phyloP scores from a whole-genome alignment of 2,888 invertebrate species.

The Drosophila incognita region DNA sequence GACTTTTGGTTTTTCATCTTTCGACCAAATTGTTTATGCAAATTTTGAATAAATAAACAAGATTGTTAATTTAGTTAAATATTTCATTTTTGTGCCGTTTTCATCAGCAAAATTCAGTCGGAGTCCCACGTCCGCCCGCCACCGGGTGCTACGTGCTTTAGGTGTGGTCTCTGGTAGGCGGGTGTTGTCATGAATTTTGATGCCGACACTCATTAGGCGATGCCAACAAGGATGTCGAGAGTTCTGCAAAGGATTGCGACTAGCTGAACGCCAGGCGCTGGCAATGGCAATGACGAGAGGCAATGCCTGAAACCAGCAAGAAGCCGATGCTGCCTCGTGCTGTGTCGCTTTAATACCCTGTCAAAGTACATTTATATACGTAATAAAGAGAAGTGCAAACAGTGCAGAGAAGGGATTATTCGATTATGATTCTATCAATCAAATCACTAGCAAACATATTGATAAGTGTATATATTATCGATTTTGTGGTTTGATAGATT shows the following conservation, averaged over 20 bases:
- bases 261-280: slow-evolving; percentile 23
- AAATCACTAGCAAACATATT: background rate
- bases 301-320: slow-evolving; percentile 21
- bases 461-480: no score
- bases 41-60: slow-evolving; percentile 82
- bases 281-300: background rate
- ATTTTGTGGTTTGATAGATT: background rate
- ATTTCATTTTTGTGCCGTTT: slow-evolving; percentile 82
- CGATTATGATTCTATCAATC: background rate
- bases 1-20: slow-evolving; percentile 81
- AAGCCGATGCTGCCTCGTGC: slow-evolving; percentile 18
- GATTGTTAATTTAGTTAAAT: slow-evolving; percentile 82
- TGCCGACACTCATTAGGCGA: slow-evolving; percentile 76
- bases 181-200: slow-evolving; percentile 77
- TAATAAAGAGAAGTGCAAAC: background rate
- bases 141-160: slow-evolving; percentile 8
- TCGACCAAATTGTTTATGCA: slow-evolving; percentile 81
- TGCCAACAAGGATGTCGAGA: slow-evolving; percentile 51
- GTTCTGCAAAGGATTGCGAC: slow-evolving; percentile 71
- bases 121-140: slow-evolving; percentile 24
- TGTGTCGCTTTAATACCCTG: slow-evolving; percentile 2
- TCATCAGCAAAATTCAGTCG: slow-evolving; percentile 69
- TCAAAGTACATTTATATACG: background rate
- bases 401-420: background rate
- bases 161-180: slow-evolving; percentile 39